phyloP scores from a whole-genome alignment of 2,888 invertebrate genomes.

The Scrobipalpa costella region DNA sequence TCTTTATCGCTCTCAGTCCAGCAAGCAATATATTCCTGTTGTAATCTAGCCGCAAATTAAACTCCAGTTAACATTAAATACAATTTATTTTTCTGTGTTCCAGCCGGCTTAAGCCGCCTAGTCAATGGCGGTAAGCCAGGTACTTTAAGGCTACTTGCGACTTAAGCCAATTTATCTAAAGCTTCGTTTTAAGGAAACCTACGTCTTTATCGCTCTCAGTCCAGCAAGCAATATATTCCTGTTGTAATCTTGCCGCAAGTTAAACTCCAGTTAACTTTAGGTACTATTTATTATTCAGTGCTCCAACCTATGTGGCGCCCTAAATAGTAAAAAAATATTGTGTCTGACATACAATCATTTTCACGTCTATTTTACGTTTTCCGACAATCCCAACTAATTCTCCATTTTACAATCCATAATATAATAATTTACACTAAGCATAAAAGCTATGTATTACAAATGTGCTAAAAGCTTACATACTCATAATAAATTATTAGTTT shows the following conservation, averaged over 20 bases:
- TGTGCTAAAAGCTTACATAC: too few relatives aligned
- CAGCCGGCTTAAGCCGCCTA: neutral
- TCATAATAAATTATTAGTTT: too few relatives aligned
- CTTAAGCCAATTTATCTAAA: conserved; percentile 2
- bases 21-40: neutral
- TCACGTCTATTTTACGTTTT: too few relatives aligned
- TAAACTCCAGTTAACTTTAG: conserved; percentile 1
- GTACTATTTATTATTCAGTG: too few relatives aligned
- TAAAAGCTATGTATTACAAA: too few relatives aligned
- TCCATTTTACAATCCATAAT: too few relatives aligned
- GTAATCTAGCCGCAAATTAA: conserved; percentile 1
- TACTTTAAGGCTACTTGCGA: neutral
- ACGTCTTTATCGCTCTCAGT: neutral
- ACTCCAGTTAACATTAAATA: neutral
- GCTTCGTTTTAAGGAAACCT: neutral
- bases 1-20: neutral
- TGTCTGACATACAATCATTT: too few relatives aligned
- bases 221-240: neutral
- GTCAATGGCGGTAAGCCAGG: neutral
- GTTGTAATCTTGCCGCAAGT: conserved; percentile 1
- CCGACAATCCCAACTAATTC: too few relatives aligned
- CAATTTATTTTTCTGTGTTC: too few relatives aligned
- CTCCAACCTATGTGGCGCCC: too few relatives aligned
- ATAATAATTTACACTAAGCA: too few relatives aligned
- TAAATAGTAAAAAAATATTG: too few relatives aligned